Base-by-base conservation (phyloP, 2,888 invertebrate species). In the Norana najaformis region DNA sequence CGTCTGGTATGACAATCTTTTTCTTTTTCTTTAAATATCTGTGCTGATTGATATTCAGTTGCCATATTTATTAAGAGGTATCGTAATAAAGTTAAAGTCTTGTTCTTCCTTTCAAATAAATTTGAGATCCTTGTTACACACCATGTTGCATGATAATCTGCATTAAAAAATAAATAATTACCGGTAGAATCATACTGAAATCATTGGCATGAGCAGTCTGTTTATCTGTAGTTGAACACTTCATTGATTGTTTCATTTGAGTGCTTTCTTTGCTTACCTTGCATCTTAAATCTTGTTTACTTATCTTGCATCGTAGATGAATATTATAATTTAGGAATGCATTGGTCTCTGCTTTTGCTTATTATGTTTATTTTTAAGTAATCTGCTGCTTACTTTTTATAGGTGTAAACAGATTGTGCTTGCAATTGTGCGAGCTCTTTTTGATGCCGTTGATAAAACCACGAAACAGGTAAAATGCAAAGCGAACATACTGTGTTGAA, bases 321-420 rank as follows among this genome's bases (percentile, higher is more conserved):
- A 47, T 47, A 23, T 1, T 6, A 47, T 47, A 1, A 47, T 47
- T 18, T 47, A 47, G 18, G 47, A 47, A 18, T 30, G 16, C 69
- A 69, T n/a, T 69, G 69, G 1, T 69, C n/a, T 69, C n/a, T 16
- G 30, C 5, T 47, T 14, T n/a, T n/a, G n/a, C n/a, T n/a, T n/a
- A n/a, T n/a, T 30, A 30, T 47, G 36, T 14, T 35, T 35, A 35
- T n/a, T 83, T 11, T 18, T n/a, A 16, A 88, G 88, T 34, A 83
- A 69, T 16, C 69, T 18, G 47, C 23, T 89, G 35, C 23, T 90
- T 89, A 47, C 30, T 39, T 4, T 30, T 39, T 8, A 23, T n/a
- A 93, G 93, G 94, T 95, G 95, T 95, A 97, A 98, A 93, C 98
- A 98, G 95, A 95, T 98, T 83, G 96, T 98, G 1, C 94, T 98